A percentile compares a stretch with the other conserved stretches of the same genome.
Evolutionary conservation across 2,888 invertebrate species (phyloP).

Genomic region (Didymodactylos carnosus): DNA sequence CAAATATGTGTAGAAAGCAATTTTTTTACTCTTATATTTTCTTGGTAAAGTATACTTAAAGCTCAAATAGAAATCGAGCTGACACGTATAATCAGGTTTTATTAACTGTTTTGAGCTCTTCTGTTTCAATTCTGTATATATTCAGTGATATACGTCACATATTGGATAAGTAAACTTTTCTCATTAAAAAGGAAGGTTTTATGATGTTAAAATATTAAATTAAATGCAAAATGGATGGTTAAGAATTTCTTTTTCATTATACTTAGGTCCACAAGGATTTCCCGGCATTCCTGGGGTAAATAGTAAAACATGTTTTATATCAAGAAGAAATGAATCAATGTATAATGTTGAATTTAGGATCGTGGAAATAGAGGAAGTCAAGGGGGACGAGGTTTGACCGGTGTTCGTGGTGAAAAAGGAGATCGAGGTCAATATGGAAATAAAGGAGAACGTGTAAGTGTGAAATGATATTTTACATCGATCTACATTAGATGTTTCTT

Average conservation of each 20-base stretch:
- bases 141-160: no score
- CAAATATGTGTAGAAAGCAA: no score
- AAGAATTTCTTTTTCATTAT: background rate
- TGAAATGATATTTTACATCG: background rate
- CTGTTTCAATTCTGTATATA: no score
- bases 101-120: no score
- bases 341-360: conserved; percentile 2
- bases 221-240: no score
- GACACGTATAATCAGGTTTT: no score
- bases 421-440: conserved; percentile 8
- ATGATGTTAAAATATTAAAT: background rate
- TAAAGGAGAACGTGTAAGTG: conserved; percentile 1
- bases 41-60: no score
- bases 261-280: conserved; percentile 2
- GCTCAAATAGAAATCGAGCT: no score
- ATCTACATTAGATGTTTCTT: background rate
- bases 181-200: background rate
- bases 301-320: background rate
- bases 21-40: no score
- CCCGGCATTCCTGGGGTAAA: conserved; percentile 4
- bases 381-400: conserved; percentile 14
- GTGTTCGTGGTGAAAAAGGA: conserved; percentile 2
- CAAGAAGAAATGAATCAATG: background rate
- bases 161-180: background rate
- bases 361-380: conserved; percentile 3